Evolutionary conservation across 2,797 vertebrate genomes (phyloP), one percentile per base, ranked within the genome.

Genomic region (Pristis pectinata): DNA sequence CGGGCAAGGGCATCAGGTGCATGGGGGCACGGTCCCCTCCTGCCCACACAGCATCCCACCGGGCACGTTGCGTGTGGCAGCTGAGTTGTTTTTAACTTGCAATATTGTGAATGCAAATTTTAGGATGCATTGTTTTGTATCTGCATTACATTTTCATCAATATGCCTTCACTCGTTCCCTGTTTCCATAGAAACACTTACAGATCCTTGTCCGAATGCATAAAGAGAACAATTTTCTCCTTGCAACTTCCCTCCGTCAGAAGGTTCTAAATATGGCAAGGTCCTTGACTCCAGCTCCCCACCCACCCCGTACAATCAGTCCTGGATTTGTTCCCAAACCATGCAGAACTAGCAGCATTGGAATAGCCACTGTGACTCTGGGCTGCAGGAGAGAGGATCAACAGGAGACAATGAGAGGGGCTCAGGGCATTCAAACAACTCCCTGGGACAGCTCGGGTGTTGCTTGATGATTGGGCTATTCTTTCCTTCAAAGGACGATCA

Each of bases 101-200:
- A 24, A 91, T 22, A 61, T 10, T 24, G 2, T 37, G 59, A 67
- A 67, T 41, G 61, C 61, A 91, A 37, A 91, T 91, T 91, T 41
- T 91, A 41, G 19, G 61, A 67, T 41, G 61, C 87, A 24, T 67
- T 91, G n/a, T 91, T 64, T 24, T 37, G 37, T 67, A 37, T 91
- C 87, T 67, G 61, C 87, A 91, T 41, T 64, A 91, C 19, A 37
- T 91, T 91, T 91, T 61, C 61, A 91, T 22, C 59, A 59, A 37
- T 64, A 91, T 37, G n/a, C 87, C 87, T 91, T 91, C 61, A 41
- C 87, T 91, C 87, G 59, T 67, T 91, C 87, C 24, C 87, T 64
- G 87, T 91, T 91, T 91, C 87, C 87, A 91, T 91, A 67, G 87
- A 91, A 67, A 91, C 87, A 91, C 87, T 41, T 64, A n/a, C 87